Base-by-base conservation (phyloP, 2,888 invertebrate species). In the Corythucha ciliata region DNA sequence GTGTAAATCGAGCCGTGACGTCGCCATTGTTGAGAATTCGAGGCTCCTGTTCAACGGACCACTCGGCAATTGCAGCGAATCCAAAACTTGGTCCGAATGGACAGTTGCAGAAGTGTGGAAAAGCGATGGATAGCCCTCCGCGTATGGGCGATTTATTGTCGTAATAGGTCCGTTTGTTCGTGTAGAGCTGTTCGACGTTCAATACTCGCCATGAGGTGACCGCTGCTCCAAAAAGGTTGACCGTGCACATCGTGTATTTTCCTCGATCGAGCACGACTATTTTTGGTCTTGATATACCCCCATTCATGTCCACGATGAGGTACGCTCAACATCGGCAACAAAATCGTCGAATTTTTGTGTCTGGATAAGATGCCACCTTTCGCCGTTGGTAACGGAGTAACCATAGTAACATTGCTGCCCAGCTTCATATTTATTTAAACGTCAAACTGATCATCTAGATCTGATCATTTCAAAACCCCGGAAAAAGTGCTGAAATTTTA, bases 101-200 rank as follows among this genome's bases (percentile, higher is more conserved):
- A 32, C 45, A 45, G 33, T n/a, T 21, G 20, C 32, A 32, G 21
- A 45, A 45, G 21, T 32, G 29, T 4, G 45, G 45, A 18, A 45
- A 45, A 6, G 33, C 45, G 20, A 45, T 45, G 33, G 45, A 33
- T 20, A 45, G 22, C n/a, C 45, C 45, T 2, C 45, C 45, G 22
- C 29, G 8, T 5, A 45, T 29, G 4, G 45, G 45, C 21, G 45
- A 32, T 45, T 45, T 45, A 2, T 20, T 25, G 33, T 45, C 45
- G n/a, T 24, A 45, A 29, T 33, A 32, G 3, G 45, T 25, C 20
- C 21, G n/a, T 10, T 22, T 32, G 10, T 33, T 32, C n/a, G 33
- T 14, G 20, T 33, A 45, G 10, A 45, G 8, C 24, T 45, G 29
- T 32, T 45, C 45, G 3, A 14, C 29, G 2, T 33, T 33, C 32